Evolutionary conservation across 2,113 vertebrate species (phyloP).

Genomic region (Zingel zingel): DNA sequence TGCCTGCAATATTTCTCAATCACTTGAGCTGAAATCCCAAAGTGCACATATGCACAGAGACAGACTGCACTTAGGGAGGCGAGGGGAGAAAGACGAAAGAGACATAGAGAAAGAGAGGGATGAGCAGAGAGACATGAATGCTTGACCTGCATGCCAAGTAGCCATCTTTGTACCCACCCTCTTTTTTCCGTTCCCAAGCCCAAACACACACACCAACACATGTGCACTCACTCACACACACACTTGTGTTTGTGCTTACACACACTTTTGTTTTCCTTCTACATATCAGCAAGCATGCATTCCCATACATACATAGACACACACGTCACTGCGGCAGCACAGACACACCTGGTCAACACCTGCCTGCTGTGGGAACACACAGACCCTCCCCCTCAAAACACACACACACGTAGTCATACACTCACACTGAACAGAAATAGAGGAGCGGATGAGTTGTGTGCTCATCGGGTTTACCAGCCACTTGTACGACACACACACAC

Average conservation of each 20-base stretch:
- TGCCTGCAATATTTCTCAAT: conserved; percentile 65
- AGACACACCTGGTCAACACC: conserved; percentile 81
- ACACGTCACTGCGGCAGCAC: conserved; percentile 67
- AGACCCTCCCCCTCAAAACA: conserved; percentile 25
- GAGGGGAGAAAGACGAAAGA: neutral
- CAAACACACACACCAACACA: conserved; percentile 52
- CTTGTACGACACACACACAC: conserved; percentile 3
- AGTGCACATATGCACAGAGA: conserved; percentile 33
- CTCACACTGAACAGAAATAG: neutral
- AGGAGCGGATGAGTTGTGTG: conserved; percentile 13
- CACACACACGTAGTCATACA: conserved; percentile 7
- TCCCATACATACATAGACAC: neutral
- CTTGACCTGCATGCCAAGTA: conserved; percentile 82
- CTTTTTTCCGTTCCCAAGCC: conserved; percentile 19
- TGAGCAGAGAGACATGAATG: conserved; percentile 44
- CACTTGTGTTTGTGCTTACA: neutral
- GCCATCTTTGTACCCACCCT: conserved; percentile 77
- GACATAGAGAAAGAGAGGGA: conserved; percentile 24
- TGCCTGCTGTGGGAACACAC: conserved; percentile 46
- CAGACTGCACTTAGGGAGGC: conserved; percentile 25
- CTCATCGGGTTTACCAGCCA: conserved; percentile 14
- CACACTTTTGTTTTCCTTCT: neutral
- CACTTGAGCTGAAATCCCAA: conserved; percentile 57
- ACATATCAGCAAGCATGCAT: neutral
- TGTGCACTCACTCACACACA: conserved; percentile 26